Evolutionary conservation across 2,797 vertebrate species (phyloP).

Genomic region (Scolopax rusticola): DNA sequence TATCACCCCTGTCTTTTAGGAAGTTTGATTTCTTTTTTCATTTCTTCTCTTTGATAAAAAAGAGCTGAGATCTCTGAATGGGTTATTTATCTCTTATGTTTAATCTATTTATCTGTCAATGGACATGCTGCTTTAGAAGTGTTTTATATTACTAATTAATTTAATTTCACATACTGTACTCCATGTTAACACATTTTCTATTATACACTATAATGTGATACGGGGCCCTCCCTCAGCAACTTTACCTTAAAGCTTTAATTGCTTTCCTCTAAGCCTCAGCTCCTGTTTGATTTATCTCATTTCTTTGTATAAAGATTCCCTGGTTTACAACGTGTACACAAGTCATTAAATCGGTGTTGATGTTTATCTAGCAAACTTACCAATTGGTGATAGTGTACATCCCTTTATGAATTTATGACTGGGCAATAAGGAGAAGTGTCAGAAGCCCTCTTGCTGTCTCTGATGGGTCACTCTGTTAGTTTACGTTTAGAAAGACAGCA

Average conservation of each 20-base stretch:
- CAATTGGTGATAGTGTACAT: conserved; percentile 67
- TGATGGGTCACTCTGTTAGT: conserved; percentile 74
- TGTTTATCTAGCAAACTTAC: conserved; percentile 88
- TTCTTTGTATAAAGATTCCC: conserved; percentile 82
- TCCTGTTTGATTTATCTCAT: conserved; percentile 83
- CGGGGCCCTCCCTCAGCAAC: conserved; percentile 66
- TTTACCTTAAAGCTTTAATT: conserved; percentile 78
- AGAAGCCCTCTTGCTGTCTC: conserved; percentile 71
- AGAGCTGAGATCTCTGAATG: conserved; percentile 56
- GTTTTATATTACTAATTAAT: conserved; percentile 82
- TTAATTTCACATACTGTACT: conserved; percentile 74
- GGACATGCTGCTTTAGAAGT: conserved; percentile 69
- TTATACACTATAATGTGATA: conserved; percentile 70
- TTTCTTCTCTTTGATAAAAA: conserved; percentile 63
- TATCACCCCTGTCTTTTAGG: conserved; percentile 69
- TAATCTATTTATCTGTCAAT: conserved; percentile 75
- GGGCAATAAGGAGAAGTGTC: conserved; percentile 83
- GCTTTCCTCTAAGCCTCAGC: conserved; percentile 73
- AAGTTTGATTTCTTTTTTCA: conserved; percentile 68
- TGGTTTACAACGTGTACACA: conserved; percentile 86
- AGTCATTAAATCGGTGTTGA: conserved; percentile 84
- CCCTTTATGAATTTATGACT: conserved; percentile 87
- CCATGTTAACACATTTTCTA: conserved; percentile 76
- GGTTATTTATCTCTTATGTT: conserved; percentile 68
- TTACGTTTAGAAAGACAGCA: conserved; percentile 34